Conservation (phyloP, 2,113 vertebrate species). For the Ariopsis seemanni region DNA sequence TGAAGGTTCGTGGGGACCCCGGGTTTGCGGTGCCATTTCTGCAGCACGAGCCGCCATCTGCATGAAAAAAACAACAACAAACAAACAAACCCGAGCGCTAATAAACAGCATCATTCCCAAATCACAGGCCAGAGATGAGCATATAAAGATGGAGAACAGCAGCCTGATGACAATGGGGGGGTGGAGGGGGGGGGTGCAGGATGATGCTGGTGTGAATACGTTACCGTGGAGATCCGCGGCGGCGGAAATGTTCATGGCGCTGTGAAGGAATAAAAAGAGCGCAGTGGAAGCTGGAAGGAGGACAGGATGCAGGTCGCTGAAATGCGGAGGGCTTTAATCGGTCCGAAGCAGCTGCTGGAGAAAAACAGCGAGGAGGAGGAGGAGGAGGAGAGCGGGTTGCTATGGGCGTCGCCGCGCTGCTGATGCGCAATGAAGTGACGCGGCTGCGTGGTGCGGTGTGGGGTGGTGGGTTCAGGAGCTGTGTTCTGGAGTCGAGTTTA, state of each 20-base stretch:
- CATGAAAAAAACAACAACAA: neutral
- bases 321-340: conserved; percentile 1
- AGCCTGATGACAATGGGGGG: too few species aligned
- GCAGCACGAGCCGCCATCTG: conserved; percentile 28
- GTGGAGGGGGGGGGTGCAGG: neutral
- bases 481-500: too few species aligned
- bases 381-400: conserved; percentile 47
- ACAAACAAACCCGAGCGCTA: neutral
- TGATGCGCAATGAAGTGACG: conserved; percentile 29
- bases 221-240: neutral
- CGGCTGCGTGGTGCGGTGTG: neutral
- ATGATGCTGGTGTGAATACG: neutral
- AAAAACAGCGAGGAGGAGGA: conserved; percentile 21
- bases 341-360: conserved; percentile 37
- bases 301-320: neutral
- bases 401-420: conserved; percentile 55
- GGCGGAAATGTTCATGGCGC: conserved; percentile 36
- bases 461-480: neutral
- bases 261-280: neutral
- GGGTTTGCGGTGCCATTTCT: neutral
- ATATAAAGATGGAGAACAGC: too few species aligned
- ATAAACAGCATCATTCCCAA: neutral
- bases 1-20: too few species aligned
- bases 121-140: neutral
- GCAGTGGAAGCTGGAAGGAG: neutral